Evolutionary conservation across 1,140 invertebrate genomes (phyloP), one percentile per base, ranked within the genome.

Genomic region (Phocides pigmalion): DNA sequence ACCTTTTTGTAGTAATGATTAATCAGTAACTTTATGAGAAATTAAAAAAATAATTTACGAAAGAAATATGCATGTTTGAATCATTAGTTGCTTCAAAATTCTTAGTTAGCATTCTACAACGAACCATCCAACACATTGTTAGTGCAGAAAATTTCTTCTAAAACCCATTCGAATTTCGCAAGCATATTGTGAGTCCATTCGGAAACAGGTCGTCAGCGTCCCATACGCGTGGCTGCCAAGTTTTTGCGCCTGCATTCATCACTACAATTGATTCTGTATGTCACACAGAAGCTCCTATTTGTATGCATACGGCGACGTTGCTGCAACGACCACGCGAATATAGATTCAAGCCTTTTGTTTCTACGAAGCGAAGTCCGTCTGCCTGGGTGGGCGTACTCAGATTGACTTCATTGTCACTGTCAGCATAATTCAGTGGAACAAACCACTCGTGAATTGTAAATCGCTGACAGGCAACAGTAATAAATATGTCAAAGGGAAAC

Each of bases 361-460:
- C 76, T 71, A 37, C 68, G 76, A 81, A 81, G 64, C 46, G 46
- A 39, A 64, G 62, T 53, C 42, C 54, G 50, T 51, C 76, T 41
- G 66, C 74, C 66, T 82, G 80, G 80, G 81, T 83, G 81, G 81
- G 69, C 76, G 68, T 49, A 63, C 65, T 68, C 66, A 63, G 73
- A 78, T 81, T 72, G 79, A 79, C 64, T 81, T 74, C 76, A 79
- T 76, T 79, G 79, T 81, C 76, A 79, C 73, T 63, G 70, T 61
- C 63, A 63, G 66, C 64, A 78, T 79, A 73, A 81, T 80, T 77
- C 76, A 77, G 62, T 58, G 64, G 72, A 73, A 77, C 70, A 50
- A 69, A 67, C 72, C 49, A 49, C 58, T 62, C 44, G 62, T 74
- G 75, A 75, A 76, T 81, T 66, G 56, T 66, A 76, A 81, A 76